Conservation (phyloP, 1,140 invertebrate genomes). For the Copidosoma floridanum region DNA sequence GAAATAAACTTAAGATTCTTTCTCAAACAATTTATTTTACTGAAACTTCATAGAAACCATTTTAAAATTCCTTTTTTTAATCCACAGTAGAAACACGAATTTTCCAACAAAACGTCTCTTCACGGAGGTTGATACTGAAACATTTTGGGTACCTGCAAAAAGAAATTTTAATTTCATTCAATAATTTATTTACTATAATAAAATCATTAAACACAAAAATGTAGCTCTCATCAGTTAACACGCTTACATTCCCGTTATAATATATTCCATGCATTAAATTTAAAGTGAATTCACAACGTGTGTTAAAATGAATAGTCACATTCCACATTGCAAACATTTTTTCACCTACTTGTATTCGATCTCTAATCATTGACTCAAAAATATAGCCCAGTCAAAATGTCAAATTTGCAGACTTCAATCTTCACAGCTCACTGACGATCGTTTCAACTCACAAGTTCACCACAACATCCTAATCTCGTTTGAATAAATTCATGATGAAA, state of each 20-base stretch:
- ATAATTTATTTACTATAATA: too few relatives aligned
- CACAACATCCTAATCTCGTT: too few relatives aligned
- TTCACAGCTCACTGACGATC: slow-evolving; percentile 5
- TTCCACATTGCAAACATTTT: slow-evolving; percentile 12
- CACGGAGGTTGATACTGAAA: slow-evolving; percentile 4
- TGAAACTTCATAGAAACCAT: background rate
- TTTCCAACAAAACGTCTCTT: too few relatives aligned
- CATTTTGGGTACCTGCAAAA: slow-evolving; percentile 14
- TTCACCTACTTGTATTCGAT: slow-evolving; percentile 18
- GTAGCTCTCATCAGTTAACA: background rate
- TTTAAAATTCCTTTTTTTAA: background rate
- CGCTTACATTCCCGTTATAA: slow-evolving; percentile 10
- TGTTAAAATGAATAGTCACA: slow-evolving; percentile 17
- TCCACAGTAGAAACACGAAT: too few relatives aligned
- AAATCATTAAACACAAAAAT: too few relatives aligned
- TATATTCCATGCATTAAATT: slow-evolving; percentile 16
- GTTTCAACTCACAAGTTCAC: slow-evolving; percentile 4
- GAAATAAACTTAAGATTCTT: slow-evolving; percentile 11
- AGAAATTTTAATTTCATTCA: background rate
- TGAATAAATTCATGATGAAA: too few relatives aligned
- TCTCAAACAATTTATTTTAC: too few relatives aligned
- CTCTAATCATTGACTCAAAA: slow-evolving; percentile 12
- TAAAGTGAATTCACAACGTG: background rate
- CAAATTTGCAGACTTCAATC: slow-evolving; percentile 22
- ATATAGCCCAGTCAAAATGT: slow-evolving; percentile 11